Percentiles rank a stretch among this genome's conserved stretches.
These are phyloP conservation scores for Catocala sponsa DNA, from an alignment of 2,888 invertebrate genomes.

Conservation along the genomic window DNA sequence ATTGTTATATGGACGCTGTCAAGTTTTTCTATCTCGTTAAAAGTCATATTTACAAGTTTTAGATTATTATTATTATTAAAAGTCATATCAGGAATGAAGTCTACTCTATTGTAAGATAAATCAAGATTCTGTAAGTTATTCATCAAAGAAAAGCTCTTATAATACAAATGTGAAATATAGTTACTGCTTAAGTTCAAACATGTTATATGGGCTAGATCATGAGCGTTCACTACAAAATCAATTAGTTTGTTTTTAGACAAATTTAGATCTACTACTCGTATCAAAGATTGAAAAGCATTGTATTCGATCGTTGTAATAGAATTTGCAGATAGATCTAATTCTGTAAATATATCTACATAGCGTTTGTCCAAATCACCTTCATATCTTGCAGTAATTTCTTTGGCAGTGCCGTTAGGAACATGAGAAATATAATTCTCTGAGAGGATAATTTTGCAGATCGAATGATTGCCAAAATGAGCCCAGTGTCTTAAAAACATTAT, in stretches of 20 bases:
- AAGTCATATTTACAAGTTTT: constrained; percentile 72
- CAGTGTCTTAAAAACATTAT: constrained; percentile 74
- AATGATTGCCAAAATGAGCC: constrained; percentile 68
- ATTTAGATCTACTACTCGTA: constrained; percentile 66
- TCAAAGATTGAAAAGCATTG: constrained; percentile 72
- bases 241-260: constrained; percentile 71
- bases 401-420: constrained; percentile 68
- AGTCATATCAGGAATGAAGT: constrained; percentile 67
- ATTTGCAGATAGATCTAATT: constrained; percentile 77
- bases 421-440: constrained; percentile 69
- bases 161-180: constrained; percentile 63
- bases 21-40: constrained; percentile 65
- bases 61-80: constrained; percentile 67
- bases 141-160: constrained; percentile 71
- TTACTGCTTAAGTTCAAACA: constrained; percentile 76
- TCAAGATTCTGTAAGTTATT: constrained; percentile 75
- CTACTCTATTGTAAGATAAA: constrained; percentile 71
- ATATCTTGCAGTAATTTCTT: constrained; percentile 55
- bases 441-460: constrained; percentile 72
- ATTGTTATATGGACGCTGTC: constrained; percentile 64
- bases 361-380: constrained; percentile 51
- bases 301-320: constrained; percentile 68
- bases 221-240: constrained; percentile 66
- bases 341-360: constrained; percentile 62
- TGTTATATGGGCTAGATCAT: constrained; percentile 65